Conservation (phyloP, 2,113 vertebrate genomes). For the Heterocephalus glaber region DNA sequence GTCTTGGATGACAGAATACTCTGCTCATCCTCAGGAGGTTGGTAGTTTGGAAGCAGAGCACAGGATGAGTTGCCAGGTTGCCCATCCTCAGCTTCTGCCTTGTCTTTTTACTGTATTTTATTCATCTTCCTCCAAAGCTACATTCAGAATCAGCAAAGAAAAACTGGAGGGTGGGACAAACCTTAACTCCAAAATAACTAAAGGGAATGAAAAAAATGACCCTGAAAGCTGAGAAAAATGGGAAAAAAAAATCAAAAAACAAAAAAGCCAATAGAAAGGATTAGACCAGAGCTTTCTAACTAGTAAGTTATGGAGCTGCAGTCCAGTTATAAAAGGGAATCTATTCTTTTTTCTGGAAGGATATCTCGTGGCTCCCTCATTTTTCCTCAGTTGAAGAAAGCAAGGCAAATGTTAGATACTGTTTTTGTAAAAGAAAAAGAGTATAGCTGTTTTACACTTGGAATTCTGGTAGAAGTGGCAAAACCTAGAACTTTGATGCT, state of each 20-base stretch:
- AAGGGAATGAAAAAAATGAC: conserved; percentile 29
- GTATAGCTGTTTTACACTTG: neutral
- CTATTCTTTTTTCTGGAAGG: neutral
- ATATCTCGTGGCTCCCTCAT: neutral
- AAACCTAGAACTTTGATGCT: neutral
- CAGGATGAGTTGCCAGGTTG: neutral
- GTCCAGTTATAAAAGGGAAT: neutral
- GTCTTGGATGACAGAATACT: neutral
- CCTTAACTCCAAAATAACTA: neutral
- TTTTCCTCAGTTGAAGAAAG: conserved; percentile 37
- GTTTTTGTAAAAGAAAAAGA: neutral
- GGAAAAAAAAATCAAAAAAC: conserved; percentile 22
- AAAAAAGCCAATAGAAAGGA: neutral
- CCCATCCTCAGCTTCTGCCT: neutral
- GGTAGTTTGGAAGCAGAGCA: neutral
- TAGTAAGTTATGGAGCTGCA: neutral
- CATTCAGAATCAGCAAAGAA: conserved; percentile 20
- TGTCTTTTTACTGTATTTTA: neutral
- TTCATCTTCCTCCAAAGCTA: neutral
- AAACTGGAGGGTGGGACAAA: neutral
- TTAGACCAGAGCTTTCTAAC: neutral
- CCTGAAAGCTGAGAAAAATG: conserved; percentile 22
- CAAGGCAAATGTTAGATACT: neutral
- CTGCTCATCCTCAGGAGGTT: neutral
- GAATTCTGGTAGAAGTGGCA: conserved; percentile 3